Conservation (phyloP, 35 echinoderm and acorn worm genomes). For the Eucidaris tribuloides region DNA sequence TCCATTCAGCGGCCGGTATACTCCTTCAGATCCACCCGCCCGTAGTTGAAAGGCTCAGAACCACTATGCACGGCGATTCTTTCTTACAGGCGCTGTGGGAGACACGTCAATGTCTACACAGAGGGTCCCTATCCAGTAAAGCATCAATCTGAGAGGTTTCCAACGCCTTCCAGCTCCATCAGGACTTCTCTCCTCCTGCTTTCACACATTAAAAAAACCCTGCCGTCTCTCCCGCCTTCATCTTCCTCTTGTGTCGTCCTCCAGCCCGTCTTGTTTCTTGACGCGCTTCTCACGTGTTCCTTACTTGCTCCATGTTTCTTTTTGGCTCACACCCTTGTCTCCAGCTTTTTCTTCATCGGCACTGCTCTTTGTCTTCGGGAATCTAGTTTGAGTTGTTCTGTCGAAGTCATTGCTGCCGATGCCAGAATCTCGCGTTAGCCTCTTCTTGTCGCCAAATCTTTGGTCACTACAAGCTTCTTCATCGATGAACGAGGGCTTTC, state of each 20-base stretch:
- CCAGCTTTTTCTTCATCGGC: constrained; percentile 26
- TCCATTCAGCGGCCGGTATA: constrained; percentile 25
- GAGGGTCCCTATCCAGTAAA: background rate
- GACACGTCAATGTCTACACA: constrained; percentile 9
- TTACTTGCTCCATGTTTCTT: constrained; percentile 32
- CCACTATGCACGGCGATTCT: background rate
- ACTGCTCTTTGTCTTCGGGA: constrained; percentile 38
- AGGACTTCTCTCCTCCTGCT: constrained; percentile 60
- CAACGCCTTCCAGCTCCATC: constrained; percentile 89
- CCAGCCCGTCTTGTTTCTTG: constrained; percentile 17
- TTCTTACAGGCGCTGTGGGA: background rate
- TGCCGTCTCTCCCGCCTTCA: constrained; percentile 29
- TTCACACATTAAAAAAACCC: too few species aligned
- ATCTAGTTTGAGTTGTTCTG: constrained; percentile 63
- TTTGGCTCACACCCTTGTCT: background rate
- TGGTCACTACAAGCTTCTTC: background rate
- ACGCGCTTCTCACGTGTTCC: constrained; percentile 19
- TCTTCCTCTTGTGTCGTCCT: constrained; percentile 45
- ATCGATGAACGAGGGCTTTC: background rate
- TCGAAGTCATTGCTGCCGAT: constrained; percentile 88
- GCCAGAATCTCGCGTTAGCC: constrained; percentile 86
- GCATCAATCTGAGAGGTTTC: constrained; percentile 31
- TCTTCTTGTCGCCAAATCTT: constrained; percentile 30
- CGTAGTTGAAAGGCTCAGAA: constrained; percentile 34
- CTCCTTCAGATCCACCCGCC: constrained; percentile 30